Percentiles rank a stretch among this genome's conserved stretches.
phyloP scores from a whole-genome alignment of 1,140 invertebrate species.

The Ruditapes philippinarum region DNA sequence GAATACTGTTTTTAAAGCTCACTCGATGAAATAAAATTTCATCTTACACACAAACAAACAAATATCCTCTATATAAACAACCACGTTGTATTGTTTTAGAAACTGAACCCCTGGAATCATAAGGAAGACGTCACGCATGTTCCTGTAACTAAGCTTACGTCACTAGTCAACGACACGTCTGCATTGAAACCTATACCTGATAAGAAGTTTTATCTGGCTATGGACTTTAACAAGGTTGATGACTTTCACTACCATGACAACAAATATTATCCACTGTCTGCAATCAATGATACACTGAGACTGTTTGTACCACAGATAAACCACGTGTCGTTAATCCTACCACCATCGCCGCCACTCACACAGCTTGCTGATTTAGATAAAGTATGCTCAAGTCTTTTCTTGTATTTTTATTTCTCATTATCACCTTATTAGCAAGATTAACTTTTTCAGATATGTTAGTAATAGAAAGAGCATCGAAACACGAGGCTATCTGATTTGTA shows the following conservation, averaged over 20 bases:
- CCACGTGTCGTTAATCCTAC: conserved; percentile 93
- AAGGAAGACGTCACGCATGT: conserved; percentile 86
- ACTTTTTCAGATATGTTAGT: too few relatives aligned
- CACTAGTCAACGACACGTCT: conserved; percentile 86
- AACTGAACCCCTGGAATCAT: conserved; percentile 86
- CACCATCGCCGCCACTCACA: conserved; percentile 91
- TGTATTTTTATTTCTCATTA: too few relatives aligned
- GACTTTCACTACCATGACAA: conserved; percentile 73
- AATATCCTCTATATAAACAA: too few relatives aligned
- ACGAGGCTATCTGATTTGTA: too few relatives aligned
- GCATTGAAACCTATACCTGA: conserved; percentile 83
- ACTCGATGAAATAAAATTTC: too few relatives aligned
- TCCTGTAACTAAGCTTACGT: conserved; percentile 91
- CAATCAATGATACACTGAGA: conserved; percentile 78
- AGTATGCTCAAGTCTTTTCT: conserved; percentile 81
- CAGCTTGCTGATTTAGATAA: conserved; percentile 90
- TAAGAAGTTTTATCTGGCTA: conserved; percentile 78
- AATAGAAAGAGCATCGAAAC: too few relatives aligned
- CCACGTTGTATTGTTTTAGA: too few relatives aligned
- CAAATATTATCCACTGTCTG: conserved; percentile 65
- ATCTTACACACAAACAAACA: too few relatives aligned
- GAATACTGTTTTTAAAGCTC: too few relatives aligned
- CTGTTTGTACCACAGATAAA: conserved; percentile 95
- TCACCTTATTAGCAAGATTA: too few relatives aligned
- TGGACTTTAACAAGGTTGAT: conserved; percentile 79